These are phyloP conservation scores for Nanger granti DNA, from an alignment of 2,113 vertebrate genomes.

Conservation along the genomic window DNA sequence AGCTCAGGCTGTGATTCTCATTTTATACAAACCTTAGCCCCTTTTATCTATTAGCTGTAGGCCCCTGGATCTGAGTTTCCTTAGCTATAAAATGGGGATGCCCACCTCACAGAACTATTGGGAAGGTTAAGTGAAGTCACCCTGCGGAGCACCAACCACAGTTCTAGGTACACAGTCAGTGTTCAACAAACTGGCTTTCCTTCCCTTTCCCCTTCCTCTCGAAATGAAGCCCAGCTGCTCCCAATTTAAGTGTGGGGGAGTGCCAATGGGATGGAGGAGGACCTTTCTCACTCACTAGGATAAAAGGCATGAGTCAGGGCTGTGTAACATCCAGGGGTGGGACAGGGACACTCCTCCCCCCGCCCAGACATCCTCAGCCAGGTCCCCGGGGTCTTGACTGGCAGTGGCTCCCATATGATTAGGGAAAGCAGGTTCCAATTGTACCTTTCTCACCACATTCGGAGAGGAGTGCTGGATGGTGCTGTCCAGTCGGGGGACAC, in stretches of 20 bases:
- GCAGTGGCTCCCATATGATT: neutral
- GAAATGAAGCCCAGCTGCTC: neutral
- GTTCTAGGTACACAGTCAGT: neutral
- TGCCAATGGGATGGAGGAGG: neutral
- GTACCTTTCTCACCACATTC: constrained; percentile 80
- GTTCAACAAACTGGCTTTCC: neutral
- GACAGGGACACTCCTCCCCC: constrained; percentile 21
- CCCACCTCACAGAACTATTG: neutral
- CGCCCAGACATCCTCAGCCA: neutral
- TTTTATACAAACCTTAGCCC: neutral
- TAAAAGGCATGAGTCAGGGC: constrained; percentile 45
- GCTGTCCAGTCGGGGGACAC: constrained; percentile 61
- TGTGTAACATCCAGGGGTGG: constrained; percentile 26
- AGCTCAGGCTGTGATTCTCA: neutral
- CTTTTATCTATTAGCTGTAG: neutral
- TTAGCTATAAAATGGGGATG: neutral
- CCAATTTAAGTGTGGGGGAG: neutral
- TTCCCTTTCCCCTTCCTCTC: neutral
- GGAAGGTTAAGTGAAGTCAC: neutral
- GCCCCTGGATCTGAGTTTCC: neutral
- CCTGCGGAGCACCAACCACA: neutral
- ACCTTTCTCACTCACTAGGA: constrained; percentile 36
- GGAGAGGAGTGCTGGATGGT: constrained; percentile 64
- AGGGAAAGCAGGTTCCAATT: constrained; percentile 6
- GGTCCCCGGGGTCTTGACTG: neutral